Base-by-base conservation (phyloP, 2,797 vertebrate species). In the Ceryle rudis region DNA sequence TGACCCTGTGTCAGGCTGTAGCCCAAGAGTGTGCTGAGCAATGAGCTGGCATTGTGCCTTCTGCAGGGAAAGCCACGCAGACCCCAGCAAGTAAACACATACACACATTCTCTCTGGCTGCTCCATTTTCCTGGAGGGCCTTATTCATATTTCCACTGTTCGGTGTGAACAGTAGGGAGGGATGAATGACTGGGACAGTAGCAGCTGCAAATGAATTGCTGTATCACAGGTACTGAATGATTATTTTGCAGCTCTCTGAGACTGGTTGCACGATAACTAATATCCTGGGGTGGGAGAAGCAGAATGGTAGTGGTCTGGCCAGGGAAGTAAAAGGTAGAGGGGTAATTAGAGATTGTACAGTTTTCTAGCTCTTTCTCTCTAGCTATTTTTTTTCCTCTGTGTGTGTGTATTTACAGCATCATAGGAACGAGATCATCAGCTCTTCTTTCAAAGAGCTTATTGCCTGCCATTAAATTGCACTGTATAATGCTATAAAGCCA, bases 21-120 rank as follows among this genome's bases (percentile, higher is more conserved):
- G 52, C 52, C 89, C 35, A 5, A 14, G 10, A 66, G 62, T 1
- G 0, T 21, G 42, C 81, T 49, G 35, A 79, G 84, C 37, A 16
- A 11, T 0, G 14, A 81, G 39, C 35, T 39, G 3, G 31, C 0
- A 2, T 6, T 3, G 8, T 11, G 13, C 11, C 33, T n/a, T 4
- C 4, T 4, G 2, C 18, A 20, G 49, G 28, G 35, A 18, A 69
- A 20, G 41, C 15, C 31, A 26, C 22, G 7, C 17, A n/a, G 61
- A 47, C 1, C 15, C 29, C 49, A n/a, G 58, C 31, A 29, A 17
- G 33, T 3, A 13, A 70, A 31, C 33, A 22, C 14, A 26, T 23
- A 6, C 14, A 26, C 23, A 37, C 6, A 2, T 58, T 75, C 54
- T 64, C n/a, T 49, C 35, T 31, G 41, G 42, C 78, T 84, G 31